These are phyloP conservation scores for Lydus trimaculatus DNA, from an alignment of 2,888 invertebrate species.

Conservation along the genomic window DNA sequence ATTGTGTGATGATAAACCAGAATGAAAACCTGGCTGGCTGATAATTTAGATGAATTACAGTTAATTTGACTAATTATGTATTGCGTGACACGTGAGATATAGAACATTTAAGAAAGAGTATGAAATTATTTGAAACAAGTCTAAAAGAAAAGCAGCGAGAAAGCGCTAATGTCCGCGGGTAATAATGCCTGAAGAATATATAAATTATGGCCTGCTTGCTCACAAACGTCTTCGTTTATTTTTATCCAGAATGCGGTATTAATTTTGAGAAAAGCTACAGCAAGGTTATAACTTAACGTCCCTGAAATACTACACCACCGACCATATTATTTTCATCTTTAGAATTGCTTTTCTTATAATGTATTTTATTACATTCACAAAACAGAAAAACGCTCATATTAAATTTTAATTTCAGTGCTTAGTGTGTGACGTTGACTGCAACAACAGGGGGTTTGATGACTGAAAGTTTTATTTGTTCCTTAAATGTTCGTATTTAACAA, in stretches of 20 bases:
- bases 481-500: neutral
- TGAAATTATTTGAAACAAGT: constrained; percentile 37
- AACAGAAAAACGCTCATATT: constrained; percentile 31
- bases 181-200: constrained; percentile 55
- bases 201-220: constrained; percentile 50
- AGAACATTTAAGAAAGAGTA: constrained; percentile 31
- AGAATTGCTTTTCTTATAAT: constrained; percentile 34
- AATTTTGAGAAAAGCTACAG: constrained; percentile 44
- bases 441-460: neutral
- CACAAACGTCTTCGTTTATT: constrained; percentile 44
- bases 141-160: constrained; percentile 43
- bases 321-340: constrained; percentile 37
- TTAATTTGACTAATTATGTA: constrained; percentile 19
- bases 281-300: constrained; percentile 38
- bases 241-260: constrained; percentile 43
- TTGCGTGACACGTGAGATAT: constrained; percentile 18
- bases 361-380: constrained; percentile 35
- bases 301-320: constrained; percentile 35
- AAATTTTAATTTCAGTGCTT: constrained; percentile 29
- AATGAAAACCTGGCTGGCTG: too few species aligned
- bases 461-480: neutral
- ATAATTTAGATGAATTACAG: constrained; percentile 12
- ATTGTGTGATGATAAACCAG: too few species aligned
- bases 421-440: neutral
- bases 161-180: constrained; percentile 50